These are phyloP conservation scores for Borostomias antarcticus DNA, from an alignment of 2,797 vertebrate species.

Conservation along the genomic window DNA sequence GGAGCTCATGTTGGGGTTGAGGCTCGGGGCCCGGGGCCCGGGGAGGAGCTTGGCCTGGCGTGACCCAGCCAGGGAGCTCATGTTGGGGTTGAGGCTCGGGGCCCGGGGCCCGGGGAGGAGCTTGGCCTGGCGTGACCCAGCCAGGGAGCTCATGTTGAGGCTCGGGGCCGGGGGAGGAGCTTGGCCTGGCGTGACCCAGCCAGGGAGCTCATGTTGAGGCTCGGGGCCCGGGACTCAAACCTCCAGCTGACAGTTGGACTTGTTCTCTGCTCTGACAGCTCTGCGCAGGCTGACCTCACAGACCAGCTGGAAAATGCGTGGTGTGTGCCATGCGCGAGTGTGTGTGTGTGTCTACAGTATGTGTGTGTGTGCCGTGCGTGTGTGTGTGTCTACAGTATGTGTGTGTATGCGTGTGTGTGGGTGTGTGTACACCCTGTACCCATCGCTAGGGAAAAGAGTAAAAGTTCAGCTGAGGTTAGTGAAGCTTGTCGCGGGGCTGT, in stretches of 20 bases:
- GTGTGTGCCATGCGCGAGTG: conserved; percentile 20
- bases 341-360: too few relatives aligned
- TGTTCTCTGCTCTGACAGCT: conserved; percentile 16
- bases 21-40: conserved; percentile 16
- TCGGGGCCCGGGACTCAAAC: conserved; percentile 18
- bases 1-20: conserved; percentile 12
- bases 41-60: not conserved
- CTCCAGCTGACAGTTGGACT: conserved; percentile 16
- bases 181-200: not conserved
- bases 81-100: conserved; percentile 19
- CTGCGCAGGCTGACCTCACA: not conserved
- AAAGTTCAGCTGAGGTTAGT: conserved; percentile 61
- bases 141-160: not conserved
- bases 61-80: not conserved
- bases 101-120: conserved; percentile 9
- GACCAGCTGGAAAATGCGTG: conserved; percentile 30
- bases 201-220: conserved; percentile 12
- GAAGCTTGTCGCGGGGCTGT: conserved; percentile 56
- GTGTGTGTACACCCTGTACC: conserved; percentile 9
- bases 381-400: conserved; percentile 25
- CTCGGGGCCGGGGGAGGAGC: conserved; percentile 1
- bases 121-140: not conserved
- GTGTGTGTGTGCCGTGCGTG: conserved; percentile 1
- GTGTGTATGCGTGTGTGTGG: not conserved
- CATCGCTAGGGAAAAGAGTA: conserved; percentile 41